phyloP scores from a whole-genome alignment of 2,797 vertebrate species.

The Bucorvus abyssinicus region DNA sequence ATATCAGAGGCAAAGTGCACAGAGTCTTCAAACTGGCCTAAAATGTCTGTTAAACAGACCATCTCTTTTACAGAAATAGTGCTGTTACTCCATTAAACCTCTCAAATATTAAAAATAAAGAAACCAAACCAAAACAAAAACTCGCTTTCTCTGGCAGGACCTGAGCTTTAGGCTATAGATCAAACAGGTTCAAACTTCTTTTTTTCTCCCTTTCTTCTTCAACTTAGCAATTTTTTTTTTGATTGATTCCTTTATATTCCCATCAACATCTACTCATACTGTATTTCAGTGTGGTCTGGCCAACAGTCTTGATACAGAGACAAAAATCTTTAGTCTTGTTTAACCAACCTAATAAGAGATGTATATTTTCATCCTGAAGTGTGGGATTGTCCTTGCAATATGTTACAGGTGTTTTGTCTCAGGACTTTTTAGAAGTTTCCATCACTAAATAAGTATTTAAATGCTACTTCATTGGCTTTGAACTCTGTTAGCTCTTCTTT shows the following conservation, averaged over 20 bases:
- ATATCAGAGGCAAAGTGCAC: neutral
- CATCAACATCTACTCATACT: neutral
- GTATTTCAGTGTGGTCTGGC: constrained; percentile 47
- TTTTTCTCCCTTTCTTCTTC: neutral
- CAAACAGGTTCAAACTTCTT: constrained; percentile 36
- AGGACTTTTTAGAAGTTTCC: neutral
- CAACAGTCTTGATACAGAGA: neutral
- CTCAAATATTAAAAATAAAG: neutral
- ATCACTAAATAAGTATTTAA: neutral
- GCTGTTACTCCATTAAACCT: neutral
- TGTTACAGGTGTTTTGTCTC: neutral
- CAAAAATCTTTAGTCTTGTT: constrained; percentile 42
- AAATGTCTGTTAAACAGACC: neutral
- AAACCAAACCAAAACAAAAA: too few relatives aligned
- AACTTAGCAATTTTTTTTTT: neutral
- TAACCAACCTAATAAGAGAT: neutral
- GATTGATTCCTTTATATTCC: neutral
- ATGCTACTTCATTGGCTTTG: neutral
- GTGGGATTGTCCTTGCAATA: neutral
- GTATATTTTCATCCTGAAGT: neutral
- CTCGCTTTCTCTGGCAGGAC: constrained; percentile 54
- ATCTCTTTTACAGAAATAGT: neutral
- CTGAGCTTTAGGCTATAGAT: constrained; percentile 3
- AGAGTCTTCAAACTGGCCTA: neutral
- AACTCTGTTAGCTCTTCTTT: neutral